Conservation (phyloP, 1,140 invertebrate genomes). For the Doryteuthis pealeii region DNA sequence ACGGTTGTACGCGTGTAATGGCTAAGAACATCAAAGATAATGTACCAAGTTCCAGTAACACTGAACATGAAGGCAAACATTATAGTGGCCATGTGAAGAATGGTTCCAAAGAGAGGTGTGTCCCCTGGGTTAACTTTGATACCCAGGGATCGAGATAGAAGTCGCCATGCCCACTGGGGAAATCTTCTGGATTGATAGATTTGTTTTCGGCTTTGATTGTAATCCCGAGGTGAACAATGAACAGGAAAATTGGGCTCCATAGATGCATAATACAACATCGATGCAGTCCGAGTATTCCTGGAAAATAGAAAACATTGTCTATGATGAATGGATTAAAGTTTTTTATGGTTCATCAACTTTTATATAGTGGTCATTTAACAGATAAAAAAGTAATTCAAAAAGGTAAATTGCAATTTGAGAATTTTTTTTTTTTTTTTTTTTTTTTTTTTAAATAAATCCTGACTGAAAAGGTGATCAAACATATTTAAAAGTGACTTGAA, state of each 20-base stretch:
- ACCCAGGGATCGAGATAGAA: slow-evolving; percentile 39
- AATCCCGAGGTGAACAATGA: background rate
- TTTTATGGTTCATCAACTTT: no score
- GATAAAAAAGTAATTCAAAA: no score
- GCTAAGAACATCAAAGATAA: slow-evolving; percentile 54
- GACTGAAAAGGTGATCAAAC: no score
- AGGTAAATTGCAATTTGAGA: no score
- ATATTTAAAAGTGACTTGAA: no score
- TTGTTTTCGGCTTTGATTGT: slow-evolving; percentile 24
- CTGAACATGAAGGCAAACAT: slow-evolving; percentile 37
- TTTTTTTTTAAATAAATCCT: no score
- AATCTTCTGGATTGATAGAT: slow-evolving; percentile 34
- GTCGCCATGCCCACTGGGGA: slow-evolving; percentile 40
- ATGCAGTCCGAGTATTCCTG: background rate
- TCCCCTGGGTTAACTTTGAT: slow-evolving; percentile 30
- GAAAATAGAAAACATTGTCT: background rate
- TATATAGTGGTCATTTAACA: no score
- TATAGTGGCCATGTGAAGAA: slow-evolving; percentile 54
- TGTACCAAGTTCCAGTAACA: slow-evolving; percentile 44
- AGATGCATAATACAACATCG: background rate
- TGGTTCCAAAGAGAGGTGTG: slow-evolving; percentile 42
- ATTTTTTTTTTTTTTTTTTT: no score
- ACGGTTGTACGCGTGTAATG: slow-evolving; percentile 50
- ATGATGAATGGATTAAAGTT: no score
- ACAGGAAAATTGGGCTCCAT: background rate